A percentile compares a stretch with the other conserved stretches of the same genome.
phyloP scores from a whole-genome alignment of 2,888 invertebrate genomes.

The Trissolcus brochymenae region DNA sequence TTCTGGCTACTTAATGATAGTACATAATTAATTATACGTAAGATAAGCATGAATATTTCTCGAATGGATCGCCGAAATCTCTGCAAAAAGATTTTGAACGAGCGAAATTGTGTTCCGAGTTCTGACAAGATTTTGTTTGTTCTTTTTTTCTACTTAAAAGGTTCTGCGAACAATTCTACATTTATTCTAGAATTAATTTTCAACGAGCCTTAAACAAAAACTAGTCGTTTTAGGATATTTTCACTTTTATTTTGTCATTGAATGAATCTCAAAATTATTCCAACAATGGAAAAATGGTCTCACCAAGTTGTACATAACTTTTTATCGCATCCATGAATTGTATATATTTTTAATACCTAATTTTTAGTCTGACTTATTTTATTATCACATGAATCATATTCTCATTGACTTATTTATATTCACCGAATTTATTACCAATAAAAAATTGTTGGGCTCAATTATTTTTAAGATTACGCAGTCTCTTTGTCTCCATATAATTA shows the following conservation, averaged over 20 bases:
- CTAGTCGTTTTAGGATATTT: constrained; percentile 17
- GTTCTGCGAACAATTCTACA: constrained; percentile 11
- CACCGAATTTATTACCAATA: not conserved
- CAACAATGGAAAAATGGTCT: no score
- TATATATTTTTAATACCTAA: no score
- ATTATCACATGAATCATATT: no score
- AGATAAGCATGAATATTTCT: constrained; percentile 13
- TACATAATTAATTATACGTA: constrained; percentile 16
- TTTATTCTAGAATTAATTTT: not conserved
- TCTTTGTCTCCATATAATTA: not conserved
- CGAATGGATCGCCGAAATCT: constrained; percentile 14
- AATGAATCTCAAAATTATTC: no score
- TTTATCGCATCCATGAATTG: no score
- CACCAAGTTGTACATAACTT: no score
- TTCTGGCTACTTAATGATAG: constrained; percentile 21
- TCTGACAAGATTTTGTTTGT: not conserved
- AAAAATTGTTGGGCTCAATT: constrained; percentile 13
- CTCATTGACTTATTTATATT: no score
- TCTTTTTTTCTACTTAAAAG: constrained; percentile 3
- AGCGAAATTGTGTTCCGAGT: not conserved
- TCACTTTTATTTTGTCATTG: no score
- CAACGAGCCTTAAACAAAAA: not conserved
- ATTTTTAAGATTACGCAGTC: constrained; percentile 7
- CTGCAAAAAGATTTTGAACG: constrained; percentile 8
- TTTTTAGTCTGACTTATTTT: no score